Base-by-base conservation (phyloP, 2,888 invertebrate species). In the Rotaria macrura region DNA sequence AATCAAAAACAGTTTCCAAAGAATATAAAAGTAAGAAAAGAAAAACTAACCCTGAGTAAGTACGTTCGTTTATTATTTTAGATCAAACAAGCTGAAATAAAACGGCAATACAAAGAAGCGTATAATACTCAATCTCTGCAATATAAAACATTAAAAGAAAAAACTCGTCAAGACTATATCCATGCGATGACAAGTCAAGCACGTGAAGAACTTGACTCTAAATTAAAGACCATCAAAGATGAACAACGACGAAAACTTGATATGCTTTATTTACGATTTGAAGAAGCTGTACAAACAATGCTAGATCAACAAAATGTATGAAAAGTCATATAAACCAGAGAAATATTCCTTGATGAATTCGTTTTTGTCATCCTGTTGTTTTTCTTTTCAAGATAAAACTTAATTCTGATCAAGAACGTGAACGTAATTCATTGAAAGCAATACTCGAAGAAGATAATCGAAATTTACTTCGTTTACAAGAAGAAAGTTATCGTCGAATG, bases 241-340 rank as follows among this genome's bases (percentile, higher is more conserved):
- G 86, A 86, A 10, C 86, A 86, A 85, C 72, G 84, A 49, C n/a
- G 84, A n/a, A 86, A 86, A 83, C 84, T 86, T 65, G 84, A 84
- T 49, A 34, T 84, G 17, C 79, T 86, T 29, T 86, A 86, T 55
- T 52, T 84, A 40, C 86, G 84, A 7, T 86, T 84, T n/a, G 84
- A 86, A 40, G 84, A 84, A 79, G 72, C 84, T 49, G 84, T 86
- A 20, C 84, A 86, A 54, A 74, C 52, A 43, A 84, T 86, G 38
- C 72, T 72, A 29, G 72, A 86, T n/a, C 86, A 86, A n/a, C 86
- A 86, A 65, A 86, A 85, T 84, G 79, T 86, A 17, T n/a, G n/a
- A n/a, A n/a, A n/a, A 84, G 54, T 20, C 34, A 83, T 49, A 47
- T 52, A 84, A 72, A 43, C 54, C 54, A 57, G 40, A 52, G 29